phyloP scores from a whole-genome alignment of 2,113 vertebrate genomes.

The Myocastor coypus region DNA sequence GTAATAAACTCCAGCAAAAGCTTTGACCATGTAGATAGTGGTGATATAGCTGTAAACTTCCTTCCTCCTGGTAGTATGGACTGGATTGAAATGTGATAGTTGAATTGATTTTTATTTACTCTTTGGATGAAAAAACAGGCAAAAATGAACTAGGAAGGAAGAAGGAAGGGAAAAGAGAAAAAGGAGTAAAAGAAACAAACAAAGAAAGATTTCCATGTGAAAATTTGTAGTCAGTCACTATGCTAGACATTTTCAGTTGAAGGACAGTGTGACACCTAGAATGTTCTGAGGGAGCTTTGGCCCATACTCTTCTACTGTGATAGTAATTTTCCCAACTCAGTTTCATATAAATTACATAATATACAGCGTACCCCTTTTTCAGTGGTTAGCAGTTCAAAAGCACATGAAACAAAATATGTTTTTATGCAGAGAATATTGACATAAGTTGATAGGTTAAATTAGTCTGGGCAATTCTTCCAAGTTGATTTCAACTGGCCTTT shows the following conservation, averaged over 20 bases:
- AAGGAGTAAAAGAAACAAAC: background rate
- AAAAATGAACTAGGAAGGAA: background rate
- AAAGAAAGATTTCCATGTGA: background rate
- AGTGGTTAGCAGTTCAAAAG: background rate
- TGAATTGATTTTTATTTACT: conserved; percentile 12
- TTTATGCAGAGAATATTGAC: conserved; percentile 23
- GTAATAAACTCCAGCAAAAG: background rate
- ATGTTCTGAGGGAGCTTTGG: background rate
- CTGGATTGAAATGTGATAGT: background rate
- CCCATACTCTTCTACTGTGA: background rate
- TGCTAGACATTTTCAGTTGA: background rate
- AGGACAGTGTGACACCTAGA: background rate
- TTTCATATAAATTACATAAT: background rate
- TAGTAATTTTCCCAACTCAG: background rate
- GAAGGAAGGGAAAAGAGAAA: background rate
- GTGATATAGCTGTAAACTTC: background rate
- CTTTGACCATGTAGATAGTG: background rate
- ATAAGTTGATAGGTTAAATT: background rate
- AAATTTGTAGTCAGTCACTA: background rate
- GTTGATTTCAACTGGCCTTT: background rate
- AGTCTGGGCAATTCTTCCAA: background rate
- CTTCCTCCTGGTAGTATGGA: background rate
- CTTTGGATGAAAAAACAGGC: background rate
- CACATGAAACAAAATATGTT: background rate
- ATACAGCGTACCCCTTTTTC: background rate